Evolutionary conservation across 1,140 invertebrate genomes (phyloP), one percentile per base, ranked within the genome.

Genomic region (Anastatus disparis): DNA sequence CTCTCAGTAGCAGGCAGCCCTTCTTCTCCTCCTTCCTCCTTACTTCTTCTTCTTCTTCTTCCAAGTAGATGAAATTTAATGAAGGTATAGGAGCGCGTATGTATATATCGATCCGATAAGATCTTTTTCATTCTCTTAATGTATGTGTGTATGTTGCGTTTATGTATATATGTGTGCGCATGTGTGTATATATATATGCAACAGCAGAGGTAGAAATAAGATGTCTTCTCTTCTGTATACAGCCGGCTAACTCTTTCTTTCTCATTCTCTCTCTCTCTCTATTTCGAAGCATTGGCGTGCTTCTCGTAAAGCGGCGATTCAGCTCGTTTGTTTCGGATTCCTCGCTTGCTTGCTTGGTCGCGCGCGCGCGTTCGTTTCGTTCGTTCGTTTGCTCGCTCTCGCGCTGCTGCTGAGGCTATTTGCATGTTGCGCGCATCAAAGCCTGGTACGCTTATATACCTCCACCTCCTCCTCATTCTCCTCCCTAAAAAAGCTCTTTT

Each of bases 341-440:
- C 69, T 46, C n/a, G n/a, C n/a, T n/a, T n/a, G 15, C 59, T 40
- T 40, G 40, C n/a, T n/a, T n/a, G 52, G 27, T 55, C 29, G 26
- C 44, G 15, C 50, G 15, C 64, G 24, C 48, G 10, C 31, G 20
- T 38, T 4, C 48, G n/a, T n/a, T n/a, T n/a, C n/a, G n/a, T n/a
- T n/a, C n/a, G n/a, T n/a, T n/a, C n/a, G n/a, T n/a, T n/a, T n/a
- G n/a, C n/a, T n/a, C n/a, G n/a, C n/a, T n/a, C n/a, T n/a, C n/a
- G n/a, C n/a, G n/a, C n/a, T n/a, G n/a, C n/a, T n/a, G 38, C 27
- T 17, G 42, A 69, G 68, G 62, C 64, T 77, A 77, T 77, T 77
- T 77, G 75, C 74, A 73, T 73, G 72, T 67, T 71, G 73, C 63
- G 70, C 73, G 70, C 68, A 61, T 66, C 44, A 52, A 74, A 73